Percentiles rank a stretch among this genome's conserved stretches.
These are phyloP conservation scores for Agriopis aurantiaria DNA, from an alignment of 2,888 invertebrate species.

Conservation along the genomic window DNA sequence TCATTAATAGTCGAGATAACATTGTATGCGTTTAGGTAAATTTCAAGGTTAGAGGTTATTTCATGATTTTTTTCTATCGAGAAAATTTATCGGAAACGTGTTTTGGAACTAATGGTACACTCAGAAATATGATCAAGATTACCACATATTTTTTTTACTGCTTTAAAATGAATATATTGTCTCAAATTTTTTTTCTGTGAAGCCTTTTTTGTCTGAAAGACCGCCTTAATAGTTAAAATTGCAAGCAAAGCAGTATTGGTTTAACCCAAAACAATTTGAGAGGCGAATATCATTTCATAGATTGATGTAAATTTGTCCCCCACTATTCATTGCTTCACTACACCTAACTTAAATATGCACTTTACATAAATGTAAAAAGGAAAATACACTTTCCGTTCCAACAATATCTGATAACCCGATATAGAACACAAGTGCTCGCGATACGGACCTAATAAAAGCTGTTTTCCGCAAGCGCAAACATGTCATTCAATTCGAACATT, in stretches of 20 bases:
- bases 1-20: no score
- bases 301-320: not conserved
- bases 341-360: not conserved
- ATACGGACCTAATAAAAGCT: slow-evolving; percentile 50
- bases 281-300: not conserved
- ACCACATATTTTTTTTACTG: no score
- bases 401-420: slow-evolving; percentile 39
- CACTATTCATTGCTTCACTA: not conserved
- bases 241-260: not conserved
- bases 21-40: no score
- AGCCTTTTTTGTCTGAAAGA: no score
- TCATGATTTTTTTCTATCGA: no score
- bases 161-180: no score
- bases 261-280: not conserved
- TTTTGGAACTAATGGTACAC: no score
- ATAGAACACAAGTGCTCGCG: slow-evolving; percentile 39
- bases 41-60: no score
- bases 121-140: no score
- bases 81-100: no score
- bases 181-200: no score
- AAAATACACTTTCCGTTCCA: slow-evolving; percentile 6
- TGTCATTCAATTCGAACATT: slow-evolving; percentile 61
- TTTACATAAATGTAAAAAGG: not conserved
- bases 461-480: slow-evolving; percentile 56
- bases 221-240: slow-evolving; percentile 6